phyloP scores from a whole-genome alignment of 2,113 vertebrate species.

The Rhinolophus sinicus region DNA sequence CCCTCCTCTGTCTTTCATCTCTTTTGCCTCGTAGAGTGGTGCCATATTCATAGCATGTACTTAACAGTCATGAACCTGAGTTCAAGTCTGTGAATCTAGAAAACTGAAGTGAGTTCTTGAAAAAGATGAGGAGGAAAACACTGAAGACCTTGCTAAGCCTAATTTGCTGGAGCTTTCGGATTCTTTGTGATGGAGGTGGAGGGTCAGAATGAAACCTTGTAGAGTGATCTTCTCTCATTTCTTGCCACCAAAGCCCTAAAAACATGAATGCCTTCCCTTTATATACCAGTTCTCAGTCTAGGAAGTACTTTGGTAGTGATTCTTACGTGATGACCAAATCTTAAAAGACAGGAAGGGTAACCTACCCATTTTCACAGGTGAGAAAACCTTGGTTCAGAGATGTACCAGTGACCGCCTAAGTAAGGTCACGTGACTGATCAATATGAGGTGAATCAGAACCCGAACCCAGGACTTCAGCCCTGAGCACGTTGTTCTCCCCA shows the following conservation, averaged over 20 bases:
- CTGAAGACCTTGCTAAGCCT: not conserved
- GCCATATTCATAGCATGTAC: not conserved
- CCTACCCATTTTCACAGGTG: not conserved
- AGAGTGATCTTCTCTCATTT: not conserved
- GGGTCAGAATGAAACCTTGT: not conserved
- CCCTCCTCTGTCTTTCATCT: not conserved
- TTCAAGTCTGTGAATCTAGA: not conserved
- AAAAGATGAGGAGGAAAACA: not conserved
- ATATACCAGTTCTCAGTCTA: not conserved
- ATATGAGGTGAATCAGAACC: not conserved
- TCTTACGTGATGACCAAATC: not conserved
- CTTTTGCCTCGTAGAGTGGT: not conserved
- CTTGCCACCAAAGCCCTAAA: not conserved
- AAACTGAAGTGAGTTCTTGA: not conserved
- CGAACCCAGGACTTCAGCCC: not conserved
- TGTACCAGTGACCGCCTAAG: not conserved
- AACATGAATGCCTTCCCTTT: not conserved
- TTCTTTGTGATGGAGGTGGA: not conserved
- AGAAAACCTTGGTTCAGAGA: not conserved
- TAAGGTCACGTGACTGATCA: not conserved
- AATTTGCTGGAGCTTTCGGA: not conserved
- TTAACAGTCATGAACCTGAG: not conserved
- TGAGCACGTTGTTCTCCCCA: accelerated
- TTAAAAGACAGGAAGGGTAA: not conserved
- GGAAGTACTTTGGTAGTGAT: not conserved